Evolutionary conservation across 1,140 invertebrate species (phyloP).

Genomic region (Drosophila sp.): DNA sequence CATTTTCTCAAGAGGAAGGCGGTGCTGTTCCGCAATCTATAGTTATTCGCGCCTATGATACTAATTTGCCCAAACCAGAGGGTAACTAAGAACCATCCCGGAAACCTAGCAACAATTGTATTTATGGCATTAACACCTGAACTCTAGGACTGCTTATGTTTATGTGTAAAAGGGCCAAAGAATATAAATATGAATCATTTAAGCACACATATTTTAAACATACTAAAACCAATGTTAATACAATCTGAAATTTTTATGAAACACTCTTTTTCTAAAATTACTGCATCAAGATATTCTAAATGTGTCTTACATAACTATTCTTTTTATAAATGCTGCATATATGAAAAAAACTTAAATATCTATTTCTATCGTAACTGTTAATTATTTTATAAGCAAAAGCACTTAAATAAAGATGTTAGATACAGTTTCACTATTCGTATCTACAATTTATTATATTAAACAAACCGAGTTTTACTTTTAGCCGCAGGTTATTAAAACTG

Average conservation of each 20-base stretch:
- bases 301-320: conserved; percentile 67
- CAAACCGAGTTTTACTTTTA: no score
- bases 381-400: conserved; percentile 71
- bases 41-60: conserved; percentile 96
- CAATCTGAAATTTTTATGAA: conserved; percentile 53
- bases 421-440: conserved; percentile 36
- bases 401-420: conserved; percentile 71
- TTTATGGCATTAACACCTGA: conserved; percentile 34
- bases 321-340: conserved; percentile 58
- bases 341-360: conserved; percentile 53
- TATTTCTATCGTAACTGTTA: conserved; percentile 73
- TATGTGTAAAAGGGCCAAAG: conserved; percentile 51
- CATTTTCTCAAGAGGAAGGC: conserved; percentile 99
- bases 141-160: conserved; percentile 25
- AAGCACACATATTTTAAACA: conserved; percentile 26
- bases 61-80: conserved; percentile 92
- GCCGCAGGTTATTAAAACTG: no score
- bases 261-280: conserved; percentile 48
- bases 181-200: conserved; percentile 33
- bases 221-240: conserved; percentile 34
- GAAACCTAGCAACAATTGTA: conserved; percentile 32
- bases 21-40: conserved; percentile 96
- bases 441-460: background rate
- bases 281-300: conserved; percentile 63
- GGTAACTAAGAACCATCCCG: conserved; percentile 84